Conservation (phyloP, 2,797 vertebrate species). For the Phylloscopus collybita region DNA sequence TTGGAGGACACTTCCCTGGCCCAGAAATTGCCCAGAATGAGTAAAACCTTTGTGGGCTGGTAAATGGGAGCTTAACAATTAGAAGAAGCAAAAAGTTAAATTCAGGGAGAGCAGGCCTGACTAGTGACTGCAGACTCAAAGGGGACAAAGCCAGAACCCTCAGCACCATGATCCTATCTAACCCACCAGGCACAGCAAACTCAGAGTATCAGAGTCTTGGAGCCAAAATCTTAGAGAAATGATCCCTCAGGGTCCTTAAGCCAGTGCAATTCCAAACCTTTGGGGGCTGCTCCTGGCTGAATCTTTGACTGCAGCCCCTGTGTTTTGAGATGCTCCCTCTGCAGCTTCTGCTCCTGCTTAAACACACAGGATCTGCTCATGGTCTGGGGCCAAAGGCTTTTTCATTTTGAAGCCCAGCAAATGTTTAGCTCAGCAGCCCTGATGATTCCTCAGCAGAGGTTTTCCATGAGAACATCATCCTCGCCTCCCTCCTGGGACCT, state of each 20-base stretch:
- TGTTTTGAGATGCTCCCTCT: neutral
- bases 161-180: fast-evolving
- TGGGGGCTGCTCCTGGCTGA: neutral
- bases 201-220: neutral
- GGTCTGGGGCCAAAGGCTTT: neutral
- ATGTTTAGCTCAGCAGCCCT: neutral
- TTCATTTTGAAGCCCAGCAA: neutral
- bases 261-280: neutral
- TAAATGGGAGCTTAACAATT: neutral
- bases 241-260: neutral
- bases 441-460: neutral
- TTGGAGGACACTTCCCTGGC: neutral
- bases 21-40: neutral
- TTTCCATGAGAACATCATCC: neutral
- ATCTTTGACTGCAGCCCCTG: neutral
- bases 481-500: fast-evolving
- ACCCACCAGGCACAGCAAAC: neutral
- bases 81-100: neutral
- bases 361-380: fast-evolving
- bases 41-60: neutral
- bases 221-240: neutral
- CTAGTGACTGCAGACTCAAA: neutral
- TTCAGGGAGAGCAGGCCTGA: neutral
- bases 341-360: neutral
- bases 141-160: neutral